A percentile compares a stretch with the other conserved stretches of the same genome.
Conservation (phyloP, 2,113 vertebrate genomes). For the Meles meles region DNA sequence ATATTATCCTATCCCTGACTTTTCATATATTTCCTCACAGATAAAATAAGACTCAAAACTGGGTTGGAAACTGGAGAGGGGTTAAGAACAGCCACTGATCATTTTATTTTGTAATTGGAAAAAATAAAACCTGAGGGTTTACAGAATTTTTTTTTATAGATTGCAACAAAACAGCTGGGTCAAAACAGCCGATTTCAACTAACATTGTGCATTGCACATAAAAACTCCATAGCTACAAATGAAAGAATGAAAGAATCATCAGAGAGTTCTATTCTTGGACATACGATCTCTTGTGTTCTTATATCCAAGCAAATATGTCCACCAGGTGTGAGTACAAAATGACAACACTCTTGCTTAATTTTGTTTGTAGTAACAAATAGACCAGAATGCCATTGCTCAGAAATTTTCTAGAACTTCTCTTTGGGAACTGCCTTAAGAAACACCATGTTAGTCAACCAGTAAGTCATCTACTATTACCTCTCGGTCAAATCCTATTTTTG, state of each 20-base stretch:
- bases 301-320: not conserved
- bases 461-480: not conserved
- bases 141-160: not conserved
- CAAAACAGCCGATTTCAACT: not conserved
- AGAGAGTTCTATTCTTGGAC: not conserved
- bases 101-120: conserved; percentile 1
- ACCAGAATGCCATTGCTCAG: not conserved
- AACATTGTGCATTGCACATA: not conserved
- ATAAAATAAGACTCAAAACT: not conserved
- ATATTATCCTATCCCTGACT: not conserved
- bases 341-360: not conserved
- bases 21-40: not conserved
- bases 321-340: not conserved
- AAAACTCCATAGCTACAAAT: not conserved
- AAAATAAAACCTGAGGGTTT: conserved; percentile 16
- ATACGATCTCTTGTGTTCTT: not conserved
- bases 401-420: not conserved
- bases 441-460: not conserved
- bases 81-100: not conserved
- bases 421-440: not conserved
- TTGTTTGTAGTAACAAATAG: not conserved
- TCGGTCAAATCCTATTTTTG: not conserved
- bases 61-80: not conserved
- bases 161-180: not conserved
- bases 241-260: not conserved